Percentiles rank a stretch among this genome's conserved stretches.
phyloP scores from a whole-genome alignment of 1,140 invertebrate genomes.

The Bombus waltoni region DNA sequence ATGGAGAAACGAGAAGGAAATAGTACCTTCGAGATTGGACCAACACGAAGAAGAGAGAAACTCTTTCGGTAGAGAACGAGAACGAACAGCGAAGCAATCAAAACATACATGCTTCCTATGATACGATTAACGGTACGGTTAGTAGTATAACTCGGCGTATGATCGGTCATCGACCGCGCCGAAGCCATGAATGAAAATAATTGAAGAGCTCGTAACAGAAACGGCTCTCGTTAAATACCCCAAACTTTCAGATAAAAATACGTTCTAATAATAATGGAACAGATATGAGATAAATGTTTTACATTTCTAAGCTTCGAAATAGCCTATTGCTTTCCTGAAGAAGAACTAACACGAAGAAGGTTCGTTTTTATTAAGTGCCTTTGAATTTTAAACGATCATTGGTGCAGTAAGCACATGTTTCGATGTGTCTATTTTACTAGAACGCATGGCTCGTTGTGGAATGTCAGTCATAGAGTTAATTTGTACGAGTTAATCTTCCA shows the following conservation, averaged over 20 bases:
- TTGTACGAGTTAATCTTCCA: too few species aligned
- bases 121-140: slow-evolving; percentile 27
- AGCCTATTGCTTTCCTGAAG: too few species aligned
- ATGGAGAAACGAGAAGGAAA: not conserved
- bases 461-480: too few species aligned
- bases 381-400: too few species aligned
- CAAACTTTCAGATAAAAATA: not conserved
- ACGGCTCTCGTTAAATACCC: not conserved
- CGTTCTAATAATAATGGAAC: not conserved
- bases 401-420: too few species aligned
- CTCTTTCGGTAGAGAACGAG: not conserved
- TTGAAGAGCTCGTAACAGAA: not conserved
- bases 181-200: not conserved
- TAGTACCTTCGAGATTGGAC: slow-evolving; percentile 12
- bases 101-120: slow-evolving; percentile 28
- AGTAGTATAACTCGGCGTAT: slow-evolving; percentile 28
- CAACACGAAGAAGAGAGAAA: slow-evolving; percentile 20
- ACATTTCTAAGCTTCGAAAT: too few species aligned
- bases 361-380: too few species aligned
- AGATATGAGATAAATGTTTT: too few species aligned
- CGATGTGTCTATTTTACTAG: too few species aligned
- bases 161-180: slow-evolving; percentile 13
- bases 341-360: too few species aligned
- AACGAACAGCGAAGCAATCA: slow-evolving; percentile 37
- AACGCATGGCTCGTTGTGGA: too few species aligned